Evolutionary conservation across 2,113 vertebrate genomes (phyloP).

Genomic region (Australoheros scitulus): DNA sequence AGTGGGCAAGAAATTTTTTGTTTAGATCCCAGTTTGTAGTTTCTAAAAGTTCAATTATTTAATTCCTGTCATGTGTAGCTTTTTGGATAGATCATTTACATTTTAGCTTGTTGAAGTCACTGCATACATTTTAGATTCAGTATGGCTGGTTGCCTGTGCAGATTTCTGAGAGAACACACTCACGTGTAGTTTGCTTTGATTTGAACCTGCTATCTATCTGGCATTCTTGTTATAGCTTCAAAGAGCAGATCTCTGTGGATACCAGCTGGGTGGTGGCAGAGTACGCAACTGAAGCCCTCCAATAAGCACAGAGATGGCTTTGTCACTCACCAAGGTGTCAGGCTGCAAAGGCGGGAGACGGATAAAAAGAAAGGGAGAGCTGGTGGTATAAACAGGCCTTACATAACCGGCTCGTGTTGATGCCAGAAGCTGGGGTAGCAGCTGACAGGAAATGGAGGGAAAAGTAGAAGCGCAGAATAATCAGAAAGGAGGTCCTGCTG

Average conservation of each 20-base stretch:
- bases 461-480: constrained; percentile 36
- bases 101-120: not conserved
- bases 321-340: constrained; percentile 65
- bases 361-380: constrained; percentile 50
- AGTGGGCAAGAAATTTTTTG: not conserved
- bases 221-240: constrained; percentile 5
- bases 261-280: constrained; percentile 31
- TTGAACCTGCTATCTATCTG: constrained; percentile 11
- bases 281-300: constrained; percentile 15
- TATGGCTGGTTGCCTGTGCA: not conserved
- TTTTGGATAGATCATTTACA: not conserved
- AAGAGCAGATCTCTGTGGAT: constrained; percentile 51
- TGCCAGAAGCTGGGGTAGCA: constrained; percentile 70
- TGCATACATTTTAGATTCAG: not conserved
- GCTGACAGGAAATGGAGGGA: constrained; percentile 39
- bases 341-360: constrained; percentile 45
- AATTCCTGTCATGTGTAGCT: not conserved
- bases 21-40: not conserved
- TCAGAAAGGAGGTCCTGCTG: constrained; percentile 36
- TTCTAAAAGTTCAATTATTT: not conserved
- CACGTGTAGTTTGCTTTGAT: constrained; percentile 15
- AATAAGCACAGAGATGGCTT: constrained; percentile 46
- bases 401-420: constrained; percentile 76
- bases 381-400: constrained; percentile 78
- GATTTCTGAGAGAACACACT: not conserved